Percentiles rank a stretch among this genome's conserved stretches.
Evolutionary conservation across 2,888 invertebrate genomes (phyloP).

Genomic region (Macaria notata): DNA sequence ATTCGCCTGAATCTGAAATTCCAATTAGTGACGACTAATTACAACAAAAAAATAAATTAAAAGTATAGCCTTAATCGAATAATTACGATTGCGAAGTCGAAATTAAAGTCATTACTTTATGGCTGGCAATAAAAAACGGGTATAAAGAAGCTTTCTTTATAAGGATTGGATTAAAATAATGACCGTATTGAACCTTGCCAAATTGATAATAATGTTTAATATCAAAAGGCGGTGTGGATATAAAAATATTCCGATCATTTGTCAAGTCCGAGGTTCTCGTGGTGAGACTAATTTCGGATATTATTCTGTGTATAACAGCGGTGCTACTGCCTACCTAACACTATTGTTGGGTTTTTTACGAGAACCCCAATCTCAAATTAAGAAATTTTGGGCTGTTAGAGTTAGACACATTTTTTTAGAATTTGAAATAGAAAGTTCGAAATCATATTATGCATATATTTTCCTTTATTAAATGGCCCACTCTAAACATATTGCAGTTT

Average conservation of each 20-base stretch:
- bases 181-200: slow-evolving; percentile 70
- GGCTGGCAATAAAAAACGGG: slow-evolving; percentile 26
- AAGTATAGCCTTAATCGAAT: slow-evolving; percentile 30
- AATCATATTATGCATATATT: too few relatives aligned
- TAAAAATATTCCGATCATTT: slow-evolving; percentile 71
- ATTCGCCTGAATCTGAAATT: slow-evolving; percentile 21
- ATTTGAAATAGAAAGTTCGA: too few relatives aligned
- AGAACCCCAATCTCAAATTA: too few relatives aligned
- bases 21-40: slow-evolving; percentile 28
- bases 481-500: too few relatives aligned
- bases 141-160: slow-evolving; percentile 35
- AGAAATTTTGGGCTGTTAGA: too few relatives aligned
- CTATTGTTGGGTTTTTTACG: not conserved
- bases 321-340: not conserved
- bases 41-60: slow-evolving; percentile 28
- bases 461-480: too few relatives aligned
- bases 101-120: slow-evolving; percentile 35
- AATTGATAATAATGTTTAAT: slow-evolving; percentile 72
- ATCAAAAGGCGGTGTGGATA: slow-evolving; percentile 55
- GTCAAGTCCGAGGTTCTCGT: slow-evolving; percentile 56
- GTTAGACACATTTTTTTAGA: not conserved
- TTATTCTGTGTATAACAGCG: slow-evolving; percentile 11
- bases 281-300: slow-evolving; percentile 64
- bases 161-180: slow-evolving; percentile 47
- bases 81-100: slow-evolving; percentile 29